A percentile compares a stretch with the other conserved stretches of the same genome.
Conservation (phyloP, 2,888 invertebrate species). For the Hermodice carunculata region DNA sequence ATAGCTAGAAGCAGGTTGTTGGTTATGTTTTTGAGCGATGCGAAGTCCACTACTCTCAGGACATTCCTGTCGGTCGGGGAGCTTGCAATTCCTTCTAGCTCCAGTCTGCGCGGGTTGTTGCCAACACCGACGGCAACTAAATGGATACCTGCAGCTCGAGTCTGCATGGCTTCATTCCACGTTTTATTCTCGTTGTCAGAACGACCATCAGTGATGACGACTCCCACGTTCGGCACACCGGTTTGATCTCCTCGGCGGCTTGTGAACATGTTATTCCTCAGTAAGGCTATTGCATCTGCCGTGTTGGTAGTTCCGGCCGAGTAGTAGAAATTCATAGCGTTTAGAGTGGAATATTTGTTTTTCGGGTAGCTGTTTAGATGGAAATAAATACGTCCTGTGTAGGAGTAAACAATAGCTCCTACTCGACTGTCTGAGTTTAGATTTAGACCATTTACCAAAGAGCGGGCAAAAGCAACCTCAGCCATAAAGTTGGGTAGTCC, state of each 20-base stretch:
- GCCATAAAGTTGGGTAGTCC: too few relatives aligned
- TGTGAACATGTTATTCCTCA: constrained; percentile 37
- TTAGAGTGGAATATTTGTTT: too few relatives aligned
- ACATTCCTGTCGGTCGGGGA: constrained; percentile 2
- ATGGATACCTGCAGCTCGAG: constrained; percentile 61
- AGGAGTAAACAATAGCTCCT: too few relatives aligned
- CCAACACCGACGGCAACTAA: constrained; percentile 68
- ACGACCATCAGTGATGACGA: constrained; percentile 69
- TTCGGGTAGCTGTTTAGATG: too few relatives aligned
- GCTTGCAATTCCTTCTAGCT: constrained; percentile 29
- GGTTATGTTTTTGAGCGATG: neutral
- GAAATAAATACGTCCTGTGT: too few relatives aligned
- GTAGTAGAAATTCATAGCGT: too few relatives aligned
- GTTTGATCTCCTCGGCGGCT: constrained; percentile 31
- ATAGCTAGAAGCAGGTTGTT: neutral
- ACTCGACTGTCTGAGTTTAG: too few relatives aligned
- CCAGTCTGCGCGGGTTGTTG: constrained; percentile 40
- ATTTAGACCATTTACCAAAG: too few relatives aligned
- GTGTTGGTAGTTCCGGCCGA: constrained; percentile 36
- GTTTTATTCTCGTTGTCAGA: constrained; percentile 58
- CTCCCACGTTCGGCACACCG: constrained; percentile 61
- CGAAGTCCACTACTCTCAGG: constrained; percentile 7
- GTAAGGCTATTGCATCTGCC: constrained; percentile 40
- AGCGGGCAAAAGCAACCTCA: too few relatives aligned
- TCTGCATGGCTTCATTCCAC: constrained; percentile 59